Evolutionary conservation across 2,113 vertebrate genomes (phyloP).

Genomic region (Mormoops blainvillei): DNA sequence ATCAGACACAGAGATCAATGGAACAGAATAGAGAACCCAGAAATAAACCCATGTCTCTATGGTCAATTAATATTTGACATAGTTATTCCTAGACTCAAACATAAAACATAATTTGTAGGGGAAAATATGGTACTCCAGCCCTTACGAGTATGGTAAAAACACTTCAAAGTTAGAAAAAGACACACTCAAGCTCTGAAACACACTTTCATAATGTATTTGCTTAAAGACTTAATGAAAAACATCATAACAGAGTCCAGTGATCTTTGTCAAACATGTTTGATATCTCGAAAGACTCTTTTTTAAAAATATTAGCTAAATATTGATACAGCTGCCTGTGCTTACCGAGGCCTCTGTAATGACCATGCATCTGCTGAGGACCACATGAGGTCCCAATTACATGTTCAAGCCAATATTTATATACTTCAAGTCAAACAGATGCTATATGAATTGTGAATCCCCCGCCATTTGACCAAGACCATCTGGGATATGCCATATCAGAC

Average conservation of each 20-base stretch:
- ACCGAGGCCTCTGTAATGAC: background rate
- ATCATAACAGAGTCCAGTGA: background rate
- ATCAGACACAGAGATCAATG: too few relatives aligned
- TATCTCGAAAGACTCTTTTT: background rate
- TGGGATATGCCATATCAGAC: background rate
- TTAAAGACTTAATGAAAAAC: background rate
- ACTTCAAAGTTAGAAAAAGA: slow-evolving; percentile 1
- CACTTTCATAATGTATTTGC: background rate
- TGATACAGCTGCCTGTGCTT: background rate
- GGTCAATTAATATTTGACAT: too few relatives aligned
- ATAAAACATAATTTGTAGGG: background rate
- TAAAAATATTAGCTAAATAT: background rate
- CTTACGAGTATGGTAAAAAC: background rate
- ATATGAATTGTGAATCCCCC: background rate
- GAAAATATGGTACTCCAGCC: background rate
- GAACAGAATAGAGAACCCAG: too few relatives aligned
- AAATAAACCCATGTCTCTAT: too few relatives aligned
- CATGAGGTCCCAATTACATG: background rate
- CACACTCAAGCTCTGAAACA: background rate
- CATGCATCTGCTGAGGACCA: background rate
- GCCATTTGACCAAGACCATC: background rate
- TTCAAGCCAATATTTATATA: background rate
- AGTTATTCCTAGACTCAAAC: background rate
- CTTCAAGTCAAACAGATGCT: background rate
- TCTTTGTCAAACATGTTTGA: background rate